Evolutionary conservation across 2,888 invertebrate species (phyloP), one percentile per base, ranked within the genome.

Genomic region (Philaethria dido): DNA sequence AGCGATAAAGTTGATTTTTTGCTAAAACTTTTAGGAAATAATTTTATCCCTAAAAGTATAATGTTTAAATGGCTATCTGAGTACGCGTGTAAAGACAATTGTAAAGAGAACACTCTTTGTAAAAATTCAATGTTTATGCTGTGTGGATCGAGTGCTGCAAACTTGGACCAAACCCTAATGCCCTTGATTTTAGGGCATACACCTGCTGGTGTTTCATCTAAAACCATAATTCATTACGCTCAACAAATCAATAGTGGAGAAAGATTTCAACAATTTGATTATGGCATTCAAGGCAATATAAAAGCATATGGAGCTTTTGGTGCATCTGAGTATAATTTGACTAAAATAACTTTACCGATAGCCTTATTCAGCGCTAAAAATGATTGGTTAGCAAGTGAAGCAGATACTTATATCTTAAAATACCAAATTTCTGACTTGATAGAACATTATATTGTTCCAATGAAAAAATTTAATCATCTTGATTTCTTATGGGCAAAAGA

Each of bases 201-300:
- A 0, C 97, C 97, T 0, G 96, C 96, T 0, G 97, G 97, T 0
- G 94, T 95, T 0, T 97, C 97, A 0, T 94, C 95, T 0, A 95
- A 94, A 83, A 95, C 96, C 0, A 75, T 97, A 8, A 80, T 95
- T 0, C 97, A 97, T 82, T 96, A 94, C 74, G 94, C 94, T 0
- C 95, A 95, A 81, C 94, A 93, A 80, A 93, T 95, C 9, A 77
- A 81, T 16, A 89, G 84, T 44, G 72, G 80, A 16, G 93, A 93
- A 0, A 88, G 89, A 66, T 96, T 96, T 75, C 94, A 94, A 75
- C 93, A 93, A 78, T 97, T 93, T 74, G 96, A 97, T 80, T 96
- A 95, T 75, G 97, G 97, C 0, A 64, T 80, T 0, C 77, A 79
- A 1, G 93, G 88, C n/a, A 97, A 96, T 79, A 69, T 93, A 44